Base-by-base conservation (phyloP, 1,140 invertebrate species). In the Euwallacea similis region DNA sequence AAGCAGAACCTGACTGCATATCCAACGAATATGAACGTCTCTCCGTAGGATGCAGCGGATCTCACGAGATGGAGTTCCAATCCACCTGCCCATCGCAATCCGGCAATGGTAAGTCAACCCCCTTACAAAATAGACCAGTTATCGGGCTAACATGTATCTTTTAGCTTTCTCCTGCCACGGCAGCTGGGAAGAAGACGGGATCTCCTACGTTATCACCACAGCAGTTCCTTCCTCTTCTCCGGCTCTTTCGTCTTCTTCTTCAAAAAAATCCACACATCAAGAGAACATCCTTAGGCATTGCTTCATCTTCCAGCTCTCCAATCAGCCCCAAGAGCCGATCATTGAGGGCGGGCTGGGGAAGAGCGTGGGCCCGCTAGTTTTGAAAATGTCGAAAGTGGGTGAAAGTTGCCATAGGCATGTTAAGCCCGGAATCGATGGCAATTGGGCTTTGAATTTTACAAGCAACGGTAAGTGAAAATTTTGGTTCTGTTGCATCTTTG, bases 21-120 rank as follows among this genome's bases (percentile, higher is more conserved):
- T 71, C 79, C 7, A 82, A 82, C 0, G 81, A 83, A 41, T 86
- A 88, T 74, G 86, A 88, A 71, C 86, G 86, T 60, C 83, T 89
- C 7, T 85, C 85, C 62, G 84, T 91, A 15, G 90, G 90, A 7
- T 91, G 90, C 76, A 87, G 85, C 6, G 72, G 73, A 33, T 74
- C 81, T 7, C 85, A 87, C 73, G 89, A 91, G 76, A 87, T 92
- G 82, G 88, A 91, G 77, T 88, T 91, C 77, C 86, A 87, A 73
- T 88, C 87, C 13, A 83, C 86, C 54, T 92, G 90, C 65, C 44
- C 69, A 7, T 72, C 76, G 53, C 75, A 78, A 67, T 60, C 76
- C 6, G 66, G 69, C n/a, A 78, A 73, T 54, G 74, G 79, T 81
- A 74, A 74, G 74, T 75, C 53, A 16, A 50, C 9, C 13, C 9